Evolutionary conservation across 2,113 vertebrate genomes (phyloP), one percentile per base, ranked within the genome.

Genomic region (Otolemur garnettii): DNA sequence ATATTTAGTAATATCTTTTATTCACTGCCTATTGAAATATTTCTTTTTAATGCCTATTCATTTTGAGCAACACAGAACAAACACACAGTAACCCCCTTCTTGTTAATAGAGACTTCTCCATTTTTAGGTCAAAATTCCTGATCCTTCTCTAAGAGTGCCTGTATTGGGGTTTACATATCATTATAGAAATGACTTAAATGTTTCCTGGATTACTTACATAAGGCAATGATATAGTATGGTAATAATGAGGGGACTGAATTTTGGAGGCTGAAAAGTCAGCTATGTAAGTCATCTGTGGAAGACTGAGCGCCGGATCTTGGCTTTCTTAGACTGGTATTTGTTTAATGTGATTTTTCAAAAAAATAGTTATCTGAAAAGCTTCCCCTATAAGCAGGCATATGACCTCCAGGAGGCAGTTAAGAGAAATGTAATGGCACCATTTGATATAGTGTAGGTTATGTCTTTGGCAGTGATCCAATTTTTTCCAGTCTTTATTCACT

Each of bases 41-140:
- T 98, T 96, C 79, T 50, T 97, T 96, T 96, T 94, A 94, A 82
- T 91, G 57, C 38, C 95, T 81, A 87, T 96, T 96, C 88, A 91
- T 96, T 96, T 84, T 33, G 85, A 95, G 33, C 2, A 89, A 94
- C 59, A 91, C 2, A 90, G 80, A 93, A 64, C 42, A 97, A 84
- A 59, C 66, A 9, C 28, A 89, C 11, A 90, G n/a, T 60, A 85
- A 26, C 89, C 87, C 28, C 18, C 75, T 64, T 95, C 21, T 96
- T 62, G 90, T 83, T 78, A 92, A 59, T 35, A 59, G 24, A n/a
- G 33, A 0, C 38, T 81, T 87, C 62, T 22, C 22, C 15, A 4
- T 50, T 55, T 88, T 77, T 6, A 78, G 62, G 50, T 17, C 77
- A 69, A 91, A 50, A 90, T 71, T 87, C 19, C 78, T 38, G 8